Evolutionary conservation across 2,888 invertebrate species (phyloP).

Genomic region (Neoitamus cyanurus): DNA sequence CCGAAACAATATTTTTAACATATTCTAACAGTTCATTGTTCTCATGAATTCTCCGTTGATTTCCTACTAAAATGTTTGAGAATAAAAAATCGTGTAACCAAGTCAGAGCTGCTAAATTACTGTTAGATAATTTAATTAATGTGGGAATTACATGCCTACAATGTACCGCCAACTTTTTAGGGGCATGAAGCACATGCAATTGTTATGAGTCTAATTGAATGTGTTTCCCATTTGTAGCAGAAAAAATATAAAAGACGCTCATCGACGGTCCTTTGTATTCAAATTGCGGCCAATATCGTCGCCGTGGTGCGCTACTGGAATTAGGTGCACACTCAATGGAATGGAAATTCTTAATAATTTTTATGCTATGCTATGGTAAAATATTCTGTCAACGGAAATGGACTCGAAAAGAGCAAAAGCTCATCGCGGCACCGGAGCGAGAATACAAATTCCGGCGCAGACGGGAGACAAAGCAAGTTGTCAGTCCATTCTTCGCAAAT

Average conservation of each 20-base stretch:
- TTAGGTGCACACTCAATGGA: background rate
- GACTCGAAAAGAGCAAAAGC: background rate
- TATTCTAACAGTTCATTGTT: too few species aligned
- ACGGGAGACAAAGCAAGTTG: conserved; percentile 25
- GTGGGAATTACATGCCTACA: too few species aligned
- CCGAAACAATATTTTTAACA: too few species aligned
- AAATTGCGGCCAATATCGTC: background rate
- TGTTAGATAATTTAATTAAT: too few species aligned
- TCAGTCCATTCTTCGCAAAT: conserved; percentile 29
- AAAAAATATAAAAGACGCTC: background rate
- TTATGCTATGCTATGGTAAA: background rate
- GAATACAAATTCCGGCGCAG: conserved; percentile 20
- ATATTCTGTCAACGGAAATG: conserved; percentile 1
- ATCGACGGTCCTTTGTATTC: background rate
- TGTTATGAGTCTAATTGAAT: background rate
- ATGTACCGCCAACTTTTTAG: too few species aligned
- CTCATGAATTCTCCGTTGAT: too few species aligned
- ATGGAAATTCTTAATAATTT: conserved; percentile 5
- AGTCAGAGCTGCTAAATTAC: too few species aligned
- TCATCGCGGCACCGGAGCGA: background rate
- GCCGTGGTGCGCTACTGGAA: background rate
- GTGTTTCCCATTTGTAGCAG: background rate
- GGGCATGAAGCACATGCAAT: too few species aligned
- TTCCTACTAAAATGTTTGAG: too few species aligned
- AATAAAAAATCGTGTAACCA: too few species aligned